Conservation (phyloP, 2,113 vertebrate genomes). For the Eudyptes chrysolophus region DNA sequence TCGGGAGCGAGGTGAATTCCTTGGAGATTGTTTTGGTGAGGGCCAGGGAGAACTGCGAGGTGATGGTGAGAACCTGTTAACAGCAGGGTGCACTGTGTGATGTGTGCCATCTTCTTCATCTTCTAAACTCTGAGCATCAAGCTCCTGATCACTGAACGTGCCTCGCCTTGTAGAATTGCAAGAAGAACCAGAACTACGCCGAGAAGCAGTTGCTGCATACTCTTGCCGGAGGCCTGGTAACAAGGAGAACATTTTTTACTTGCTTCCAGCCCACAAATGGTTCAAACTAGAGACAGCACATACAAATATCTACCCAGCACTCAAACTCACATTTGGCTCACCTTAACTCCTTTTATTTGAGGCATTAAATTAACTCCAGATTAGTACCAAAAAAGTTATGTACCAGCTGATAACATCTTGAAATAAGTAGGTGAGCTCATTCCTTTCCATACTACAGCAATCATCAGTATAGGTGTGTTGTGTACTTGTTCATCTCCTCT, state of each 20-base stretch:
- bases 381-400: neutral
- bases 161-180: slow-evolving; percentile 93
- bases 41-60: slow-evolving; percentile 92
- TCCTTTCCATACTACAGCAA: neutral
- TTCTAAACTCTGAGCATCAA: slow-evolving; percentile 95
- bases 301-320: neutral
- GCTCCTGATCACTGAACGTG: slow-evolving; percentile 95
- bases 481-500: neutral
- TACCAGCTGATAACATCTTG: neutral
- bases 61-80: slow-evolving; percentile 92
- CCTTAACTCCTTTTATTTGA: neutral
- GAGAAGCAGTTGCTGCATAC: slow-evolving; percentile 91
- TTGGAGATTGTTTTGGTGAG: slow-evolving; percentile 87
- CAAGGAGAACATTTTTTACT: neutral
- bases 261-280: neutral
- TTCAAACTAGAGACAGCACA: neutral
- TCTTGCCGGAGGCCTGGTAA: slow-evolving; percentile 92
- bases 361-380: neutral
- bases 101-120: slow-evolving; percentile 92
- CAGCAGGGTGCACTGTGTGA: slow-evolving; percentile 84
- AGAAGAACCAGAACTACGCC: slow-evolving; percentile 96
- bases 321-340: neutral
- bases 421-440: neutral
- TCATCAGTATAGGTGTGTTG: neutral
- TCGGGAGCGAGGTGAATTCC: slow-evolving; percentile 93